Base-by-base conservation (phyloP, 2,888 invertebrate species). In the Hypomecis atomaria region DNA sequence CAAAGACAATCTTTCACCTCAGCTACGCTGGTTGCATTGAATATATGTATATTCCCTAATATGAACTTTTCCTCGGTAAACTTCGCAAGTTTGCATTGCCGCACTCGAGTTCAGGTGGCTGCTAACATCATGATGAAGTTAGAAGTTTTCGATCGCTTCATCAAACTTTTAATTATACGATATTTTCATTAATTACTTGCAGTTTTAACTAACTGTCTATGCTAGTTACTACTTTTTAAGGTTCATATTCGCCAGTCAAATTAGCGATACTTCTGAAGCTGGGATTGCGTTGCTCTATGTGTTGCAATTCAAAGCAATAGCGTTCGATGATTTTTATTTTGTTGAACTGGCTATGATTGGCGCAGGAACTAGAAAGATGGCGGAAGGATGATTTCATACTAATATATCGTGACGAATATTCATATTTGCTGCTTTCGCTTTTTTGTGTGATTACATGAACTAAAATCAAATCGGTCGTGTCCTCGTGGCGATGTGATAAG, bases 61-160 rank as follows among this genome's bases (percentile, higher is more conserved):
- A 59, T 50, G 58, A 74, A 79, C 68, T 78, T 78, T 77, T 73
- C 74, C 72, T 71, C 73, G 70, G 72, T 69, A 66, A 78, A 78
- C 69, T 76, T 78, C 7, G 36, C 60, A 8, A 44, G 33, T 47
- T 47, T 33, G 47, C 34, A 72, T 64, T 66, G 62, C 54, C 65
- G 70, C 69, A 68, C 72, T 71, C 71, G 55, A 67, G 69, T 71
- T 69, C 72, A 60, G 69, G 68, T 71, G 71, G 62, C 62, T 62
- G 65, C 53, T 58, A 49, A 66, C 54, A 23, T 66, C 65, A 72
- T 70, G 72, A 76, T 75, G 69, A 67, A 78, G 75, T 82, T 78
- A 62, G 67, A 71, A 78, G 78, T 77, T 78, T 82, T 72, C 73
- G 72, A 79, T 74, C 61, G 68, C 66, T 74, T 71, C 71, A 75